phyloP scores from a whole-genome alignment of 2,113 vertebrate species.

The Capra hircus region DNA sequence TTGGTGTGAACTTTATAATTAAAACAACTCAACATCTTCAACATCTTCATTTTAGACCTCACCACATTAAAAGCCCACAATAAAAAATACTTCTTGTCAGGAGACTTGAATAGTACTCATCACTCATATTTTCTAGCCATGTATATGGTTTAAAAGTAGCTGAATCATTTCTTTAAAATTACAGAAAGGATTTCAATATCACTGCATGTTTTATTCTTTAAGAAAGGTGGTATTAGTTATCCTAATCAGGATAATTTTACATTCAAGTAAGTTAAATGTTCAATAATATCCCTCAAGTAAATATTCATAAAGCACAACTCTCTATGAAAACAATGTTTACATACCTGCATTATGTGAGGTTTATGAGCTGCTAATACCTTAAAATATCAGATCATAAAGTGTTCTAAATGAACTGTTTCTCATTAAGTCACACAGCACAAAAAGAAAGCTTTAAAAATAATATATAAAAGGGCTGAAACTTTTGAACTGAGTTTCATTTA shows the following conservation, averaged over 20 bases:
- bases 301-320: conserved; percentile 33
- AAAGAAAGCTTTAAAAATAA: conserved; percentile 47
- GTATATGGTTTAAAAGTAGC: not conserved
- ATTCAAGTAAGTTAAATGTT: not conserved
- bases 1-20: not conserved
- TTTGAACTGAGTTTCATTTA: conserved; percentile 28
- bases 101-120: not conserved
- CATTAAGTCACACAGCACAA: conserved; percentile 24
- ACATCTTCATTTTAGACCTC: not conserved
- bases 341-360: conserved; percentile 43
- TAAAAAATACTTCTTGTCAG: not conserved
- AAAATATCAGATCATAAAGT: conserved; percentile 47
- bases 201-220: not conserved
- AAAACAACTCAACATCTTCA: not conserved
- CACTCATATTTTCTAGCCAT: conserved; percentile 7
- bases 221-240: not conserved
- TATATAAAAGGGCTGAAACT: not conserved
- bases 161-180: conserved; percentile 30
- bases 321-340: conserved; percentile 62
- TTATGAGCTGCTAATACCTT: conserved; percentile 36
- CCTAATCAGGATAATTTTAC: conserved; percentile 4
- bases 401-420: not conserved
- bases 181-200: conserved; percentile 37
- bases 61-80: conserved; percentile 3
- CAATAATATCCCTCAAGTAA: conserved; percentile 5